Evolutionary conservation across 2,888 invertebrate genomes (phyloP).

Genomic region (Dasysyrphus albostriatus): DNA sequence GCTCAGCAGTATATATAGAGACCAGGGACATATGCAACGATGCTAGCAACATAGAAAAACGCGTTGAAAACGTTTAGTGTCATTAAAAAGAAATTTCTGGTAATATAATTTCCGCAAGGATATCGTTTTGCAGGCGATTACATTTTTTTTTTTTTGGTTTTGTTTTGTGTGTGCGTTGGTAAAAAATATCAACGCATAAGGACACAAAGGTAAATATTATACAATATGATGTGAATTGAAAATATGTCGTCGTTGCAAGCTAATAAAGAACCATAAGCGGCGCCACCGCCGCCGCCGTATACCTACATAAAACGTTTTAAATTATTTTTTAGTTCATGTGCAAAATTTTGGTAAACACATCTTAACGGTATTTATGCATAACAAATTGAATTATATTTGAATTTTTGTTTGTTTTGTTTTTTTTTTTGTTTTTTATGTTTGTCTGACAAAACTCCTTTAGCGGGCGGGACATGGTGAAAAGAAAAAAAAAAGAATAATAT

Average conservation of each 20-base stretch:
- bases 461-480: neutral
- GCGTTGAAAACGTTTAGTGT: constrained; percentile 69
- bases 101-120: constrained; percentile 76
- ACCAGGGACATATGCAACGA: neutral
- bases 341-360: constrained; percentile 37
- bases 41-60: constrained; percentile 29
- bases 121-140: constrained; percentile 74
- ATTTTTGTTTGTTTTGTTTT: constrained; percentile 19
- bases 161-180: constrained; percentile 45
- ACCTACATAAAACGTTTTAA: constrained; percentile 40
- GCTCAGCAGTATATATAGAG: neutral
- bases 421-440: constrained; percentile 16
- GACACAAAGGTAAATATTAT: neutral
- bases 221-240: constrained; percentile 63
- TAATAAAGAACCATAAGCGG: constrained; percentile 66
- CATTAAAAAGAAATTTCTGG: constrained; percentile 75
- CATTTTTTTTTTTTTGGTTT: no score
- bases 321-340: constrained; percentile 58
- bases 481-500: constrained; percentile 15
- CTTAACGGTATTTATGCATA: constrained; percentile 22
- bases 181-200: neutral
- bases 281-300: no score
- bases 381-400: constrained; percentile 34
- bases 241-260: constrained; percentile 61
- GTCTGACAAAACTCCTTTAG: neutral